Evolutionary conservation across 2,888 invertebrate species (phyloP).

Genomic region (Phalangium opilio): DNA sequence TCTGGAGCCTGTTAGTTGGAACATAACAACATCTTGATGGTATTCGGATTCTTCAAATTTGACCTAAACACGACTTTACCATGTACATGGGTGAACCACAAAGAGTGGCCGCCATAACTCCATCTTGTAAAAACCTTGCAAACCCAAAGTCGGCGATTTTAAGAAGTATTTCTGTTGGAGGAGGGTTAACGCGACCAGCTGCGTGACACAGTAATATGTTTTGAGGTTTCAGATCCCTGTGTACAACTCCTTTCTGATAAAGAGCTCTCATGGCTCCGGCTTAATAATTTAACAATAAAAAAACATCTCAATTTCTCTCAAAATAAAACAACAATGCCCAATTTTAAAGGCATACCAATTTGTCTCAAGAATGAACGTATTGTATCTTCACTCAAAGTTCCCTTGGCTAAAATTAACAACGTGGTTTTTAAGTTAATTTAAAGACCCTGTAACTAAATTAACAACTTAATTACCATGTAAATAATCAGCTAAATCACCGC

Average conservation of each 20-base stretch:
- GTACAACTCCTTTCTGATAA: constrained; percentile 93
- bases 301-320: too few species aligned
- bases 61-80: constrained; percentile 45
- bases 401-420: constrained; percentile 48
- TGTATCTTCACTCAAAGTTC: constrained; percentile 91
- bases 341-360: constrained; percentile 61
- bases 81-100: constrained; percentile 99
- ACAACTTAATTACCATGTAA: constrained; percentile 45
- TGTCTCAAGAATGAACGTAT: constrained; percentile 87
- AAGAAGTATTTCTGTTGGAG: constrained; percentile 71
- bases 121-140: constrained; percentile 93
- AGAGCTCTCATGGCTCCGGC: constrained; percentile 96
- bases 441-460: not conserved
- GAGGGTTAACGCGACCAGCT: constrained; percentile 46
- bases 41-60: too few species aligned
- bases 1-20: constrained; percentile 62
- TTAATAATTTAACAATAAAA: too few species aligned
- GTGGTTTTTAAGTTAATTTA: constrained; percentile 6
- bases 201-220: constrained; percentile 89
- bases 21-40: not conserved
- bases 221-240: constrained; percentile 97
- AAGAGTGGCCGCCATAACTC: constrained; percentile 97
- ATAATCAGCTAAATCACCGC: constrained; percentile 96
- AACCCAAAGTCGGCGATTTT: constrained; percentile 98
- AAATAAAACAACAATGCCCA: too few species aligned